These are phyloP conservation scores for Drosophila navojoa DNA, from an alignment of 1,140 invertebrate genomes.

Conservation along the genomic window DNA sequence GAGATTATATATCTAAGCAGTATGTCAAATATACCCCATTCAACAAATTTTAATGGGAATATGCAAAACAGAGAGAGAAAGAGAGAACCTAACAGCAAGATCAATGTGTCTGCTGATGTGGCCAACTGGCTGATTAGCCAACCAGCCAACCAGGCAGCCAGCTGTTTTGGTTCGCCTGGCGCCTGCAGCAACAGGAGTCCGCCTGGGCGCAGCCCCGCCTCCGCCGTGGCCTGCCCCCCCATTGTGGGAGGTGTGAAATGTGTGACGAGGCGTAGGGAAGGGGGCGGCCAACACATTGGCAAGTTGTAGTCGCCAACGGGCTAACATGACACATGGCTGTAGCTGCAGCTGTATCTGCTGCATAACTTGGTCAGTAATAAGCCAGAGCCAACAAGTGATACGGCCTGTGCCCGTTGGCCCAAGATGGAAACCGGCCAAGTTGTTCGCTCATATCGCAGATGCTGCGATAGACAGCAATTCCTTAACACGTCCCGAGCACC, in stretches of 20 bases:
- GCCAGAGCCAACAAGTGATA: conserved; percentile 35
- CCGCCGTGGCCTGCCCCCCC: conserved; percentile 8
- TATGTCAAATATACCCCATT: not conserved
- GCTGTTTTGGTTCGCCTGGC: conserved; percentile 69
- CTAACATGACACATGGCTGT: conserved; percentile 73
- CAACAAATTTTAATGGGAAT: not conserved
- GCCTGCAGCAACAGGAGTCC: conserved; percentile 53
- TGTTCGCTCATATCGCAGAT: conserved; percentile 50
- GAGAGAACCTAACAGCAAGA: conserved; percentile 18
- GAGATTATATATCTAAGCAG: no score
- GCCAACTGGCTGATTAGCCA: conserved; percentile 29
- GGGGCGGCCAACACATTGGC: conserved; percentile 30
- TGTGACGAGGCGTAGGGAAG: not conserved
- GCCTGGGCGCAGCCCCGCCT: not conserved
- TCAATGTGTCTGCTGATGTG: conserved; percentile 54
- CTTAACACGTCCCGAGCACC: conserved; percentile 62
- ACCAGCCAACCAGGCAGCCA: conserved; percentile 6
- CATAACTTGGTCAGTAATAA: conserved; percentile 75
- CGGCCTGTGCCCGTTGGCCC: conserved; percentile 50
- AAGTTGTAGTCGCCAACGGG: conserved; percentile 49
- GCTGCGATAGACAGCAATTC: conserved; percentile 60
- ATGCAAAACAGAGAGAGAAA: not conserved
- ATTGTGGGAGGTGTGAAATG: conserved; percentile 77
- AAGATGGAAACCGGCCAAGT: conserved; percentile 47
- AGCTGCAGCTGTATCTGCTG: conserved; percentile 62